Percentiles rank a stretch among this genome's conserved stretches.
Conservation (phyloP, 2,113 vertebrate genomes). For the Pachypanchax playfairii region DNA sequence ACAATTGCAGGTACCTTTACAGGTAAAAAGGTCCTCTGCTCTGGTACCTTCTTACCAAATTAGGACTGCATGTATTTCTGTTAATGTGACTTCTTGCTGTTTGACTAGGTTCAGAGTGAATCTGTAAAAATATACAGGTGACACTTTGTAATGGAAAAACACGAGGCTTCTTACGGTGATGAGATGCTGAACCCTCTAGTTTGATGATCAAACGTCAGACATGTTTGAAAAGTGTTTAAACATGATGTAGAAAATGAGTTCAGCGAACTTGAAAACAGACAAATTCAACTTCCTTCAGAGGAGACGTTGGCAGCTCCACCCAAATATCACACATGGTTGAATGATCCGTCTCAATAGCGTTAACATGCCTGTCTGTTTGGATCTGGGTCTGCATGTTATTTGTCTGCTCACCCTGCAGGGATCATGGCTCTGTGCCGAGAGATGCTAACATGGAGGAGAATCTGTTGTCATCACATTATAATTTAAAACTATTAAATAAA, state of each 20-base stretch:
- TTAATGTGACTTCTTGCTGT: too few species aligned
- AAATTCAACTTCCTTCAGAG: neutral
- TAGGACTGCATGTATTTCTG: too few species aligned
- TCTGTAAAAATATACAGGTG: too few species aligned
- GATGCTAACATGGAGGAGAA: conserved; percentile 3
- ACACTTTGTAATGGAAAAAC: neutral
- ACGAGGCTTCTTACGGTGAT: too few species aligned
- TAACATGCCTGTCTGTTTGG: conserved; percentile 58
- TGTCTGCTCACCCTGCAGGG: conserved; percentile 35
- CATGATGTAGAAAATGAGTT: neutral
- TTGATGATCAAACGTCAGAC: too few species aligned
- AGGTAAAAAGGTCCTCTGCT: too few species aligned
- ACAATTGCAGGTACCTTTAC: too few species aligned
- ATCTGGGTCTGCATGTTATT: conserved; percentile 58
- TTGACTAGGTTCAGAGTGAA: too few species aligned
- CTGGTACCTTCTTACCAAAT: too few species aligned
- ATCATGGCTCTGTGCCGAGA: conserved; percentile 43
- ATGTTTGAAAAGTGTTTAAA: neutral
- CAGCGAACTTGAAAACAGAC: neutral
- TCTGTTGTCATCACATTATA: too few species aligned
- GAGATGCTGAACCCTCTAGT: too few species aligned
- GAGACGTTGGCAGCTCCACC: conserved; percentile 25
- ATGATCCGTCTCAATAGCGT: conserved; percentile 61
- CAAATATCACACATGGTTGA: conserved; percentile 55
- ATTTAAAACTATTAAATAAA: too few species aligned